Conservation (phyloP, 2,888 invertebrate species). For the Lasioglossum vierecki region DNA sequence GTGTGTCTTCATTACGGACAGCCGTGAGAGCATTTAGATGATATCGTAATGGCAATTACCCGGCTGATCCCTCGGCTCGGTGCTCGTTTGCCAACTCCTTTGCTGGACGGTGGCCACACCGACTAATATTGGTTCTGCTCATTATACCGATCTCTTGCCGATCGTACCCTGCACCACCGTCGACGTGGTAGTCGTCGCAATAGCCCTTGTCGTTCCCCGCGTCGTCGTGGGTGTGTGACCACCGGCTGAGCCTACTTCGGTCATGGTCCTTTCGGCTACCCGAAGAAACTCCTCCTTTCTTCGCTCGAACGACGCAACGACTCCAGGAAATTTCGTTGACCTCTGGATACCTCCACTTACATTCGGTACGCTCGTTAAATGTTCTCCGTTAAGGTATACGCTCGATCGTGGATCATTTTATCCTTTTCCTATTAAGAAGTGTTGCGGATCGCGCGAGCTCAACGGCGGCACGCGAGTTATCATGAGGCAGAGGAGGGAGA, state of each 20-base stretch:
- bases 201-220: slow-evolving; percentile 56
- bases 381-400: neutral
- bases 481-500: too few relatives aligned
- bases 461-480: too few relatives aligned
- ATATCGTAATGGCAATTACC: slow-evolving; percentile 79
- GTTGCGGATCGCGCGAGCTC: too few relatives aligned
- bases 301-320: slow-evolving; percentile 21
- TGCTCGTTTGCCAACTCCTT: slow-evolving; percentile 68
- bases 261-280: slow-evolving; percentile 55
- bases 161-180: slow-evolving; percentile 66
- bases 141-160: slow-evolving; percentile 71
- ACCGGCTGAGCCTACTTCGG: slow-evolving; percentile 59
- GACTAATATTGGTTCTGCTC: slow-evolving; percentile 76
- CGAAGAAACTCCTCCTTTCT: slow-evolving; percentile 38
- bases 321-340: neutral
- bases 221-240: slow-evolving; percentile 71
- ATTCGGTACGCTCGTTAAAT: neutral
- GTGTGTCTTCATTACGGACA: slow-evolving; percentile 77
- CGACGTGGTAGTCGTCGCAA: slow-evolving; percentile 56
- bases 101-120: slow-evolving; percentile 70
- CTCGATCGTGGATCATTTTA: neutral
- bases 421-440: neutral
- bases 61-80: slow-evolving; percentile 67
- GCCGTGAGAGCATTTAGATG: slow-evolving; percentile 80
- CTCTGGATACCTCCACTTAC: neutral